Base-by-base conservation (phyloP, 2,113 vertebrate genomes). In the Pithys albifrons region DNA sequence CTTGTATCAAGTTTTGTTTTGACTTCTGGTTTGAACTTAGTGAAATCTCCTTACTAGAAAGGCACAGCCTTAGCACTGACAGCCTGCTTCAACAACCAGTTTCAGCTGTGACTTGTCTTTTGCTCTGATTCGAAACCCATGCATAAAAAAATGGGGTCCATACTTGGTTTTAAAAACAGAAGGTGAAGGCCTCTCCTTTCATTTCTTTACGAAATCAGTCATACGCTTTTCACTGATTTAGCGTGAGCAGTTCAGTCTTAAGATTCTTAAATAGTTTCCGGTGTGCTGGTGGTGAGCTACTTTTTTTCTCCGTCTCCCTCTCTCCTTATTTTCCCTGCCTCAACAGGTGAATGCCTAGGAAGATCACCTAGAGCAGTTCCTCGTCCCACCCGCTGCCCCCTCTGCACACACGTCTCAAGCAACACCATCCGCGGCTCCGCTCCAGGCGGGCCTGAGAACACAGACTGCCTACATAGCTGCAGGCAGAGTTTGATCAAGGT, bases 21-120 rank as follows among this genome's bases (percentile, higher is more conserved):
- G 95, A 96, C 91, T 96, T 96, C 83, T 85, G 88, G 69, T 97
- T 96, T 96, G 89, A 97, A 95, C 92, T 78, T 72, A 74, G 94
- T 93, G 93, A 97, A 96, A 85, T 37, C 70, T 57, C 76, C 75
- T 82, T 85, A 90, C 35, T 64, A 19, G 78, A 78, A 39, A 2
- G 0, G 73, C 76, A 62, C 35, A 73, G 75, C 31, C 14, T 0
- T 2, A 74, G 52, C 0, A 2, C 65, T 46, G 13, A 57, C 58
- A 84, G 77, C n/a, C 64, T 3, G n/a, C 77, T 54, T 66, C 74
- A 65, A 1, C 6, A 57, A 74, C 12, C 3, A 1, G 39, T 79
- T 52, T 81, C 52, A 81, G 77, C 80, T 55, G 74, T 39, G 85
- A 92, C 81, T 90, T 10, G 1, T 48, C 58, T 43, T 85, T 46